These are phyloP conservation scores for Drosophila colorata DNA, from an alignment of 2,888 invertebrate genomes.

Conservation along the genomic window DNA sequence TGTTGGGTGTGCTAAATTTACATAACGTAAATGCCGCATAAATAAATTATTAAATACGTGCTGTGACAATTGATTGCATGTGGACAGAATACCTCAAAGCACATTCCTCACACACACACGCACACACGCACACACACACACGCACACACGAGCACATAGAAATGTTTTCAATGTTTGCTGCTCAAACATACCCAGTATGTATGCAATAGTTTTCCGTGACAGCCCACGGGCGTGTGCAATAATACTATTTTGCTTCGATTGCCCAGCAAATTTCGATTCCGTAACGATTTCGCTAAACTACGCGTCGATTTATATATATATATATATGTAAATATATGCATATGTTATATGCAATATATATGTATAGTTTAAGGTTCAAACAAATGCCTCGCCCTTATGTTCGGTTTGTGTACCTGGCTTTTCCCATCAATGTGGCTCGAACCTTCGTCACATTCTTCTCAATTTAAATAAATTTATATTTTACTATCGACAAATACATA, in stretches of 20 bases:
- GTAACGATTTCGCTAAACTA: constrained; percentile 20
- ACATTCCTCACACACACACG: constrained; percentile 4
- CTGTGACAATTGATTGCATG: constrained; percentile 53
- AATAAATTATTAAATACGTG: constrained; percentile 81
- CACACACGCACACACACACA: not conserved
- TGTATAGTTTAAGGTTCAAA: not conserved
- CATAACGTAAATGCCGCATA: constrained; percentile 81
- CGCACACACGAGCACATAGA: not conserved
- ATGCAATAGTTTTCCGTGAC: constrained; percentile 15
- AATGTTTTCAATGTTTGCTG: constrained; percentile 3
- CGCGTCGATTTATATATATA: not conserved
- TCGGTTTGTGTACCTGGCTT: too few relatives aligned
- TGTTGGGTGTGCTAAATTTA: constrained; percentile 69
- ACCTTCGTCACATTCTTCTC: too few relatives aligned
- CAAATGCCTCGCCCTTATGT: too few relatives aligned
- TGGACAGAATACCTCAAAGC: constrained; percentile 32
- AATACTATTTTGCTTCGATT: constrained; percentile 15
- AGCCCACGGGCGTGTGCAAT: constrained; percentile 8
- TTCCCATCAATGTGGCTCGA: too few relatives aligned
- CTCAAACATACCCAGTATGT: constrained; percentile 1
- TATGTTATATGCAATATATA: not conserved
- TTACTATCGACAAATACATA: too few relatives aligned
- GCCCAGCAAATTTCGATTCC: constrained; percentile 14
- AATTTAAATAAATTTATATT: too few relatives aligned
- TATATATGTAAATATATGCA: not conserved